Base-by-base conservation (phyloP, 2,797 vertebrate genomes). In the Kryptolebias ocellatus region DNA sequence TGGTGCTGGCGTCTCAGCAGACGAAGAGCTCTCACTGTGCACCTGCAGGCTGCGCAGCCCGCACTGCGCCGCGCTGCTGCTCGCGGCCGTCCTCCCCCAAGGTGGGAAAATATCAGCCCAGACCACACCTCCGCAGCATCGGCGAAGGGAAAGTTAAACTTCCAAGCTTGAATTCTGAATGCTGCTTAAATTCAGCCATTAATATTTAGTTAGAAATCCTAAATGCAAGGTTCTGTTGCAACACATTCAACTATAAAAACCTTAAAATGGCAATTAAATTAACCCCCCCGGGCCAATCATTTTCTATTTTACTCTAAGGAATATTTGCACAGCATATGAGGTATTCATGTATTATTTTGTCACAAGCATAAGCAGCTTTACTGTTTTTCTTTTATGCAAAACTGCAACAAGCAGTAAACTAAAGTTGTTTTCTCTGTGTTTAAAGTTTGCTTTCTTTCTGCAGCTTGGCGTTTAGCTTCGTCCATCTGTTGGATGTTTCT, bases 1-100 rank as follows among this genome's bases (percentile, higher is more conserved):
- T 91, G 88, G 83, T 80, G 92, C 89, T 90, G 91, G 87, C 85
- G 85, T 86, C 89, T 92, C 87, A 78, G 88, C 83, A 90, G 87
- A 91, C 72, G 84, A 85, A 79, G 70, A 68, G 82, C 84, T 90
- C 90, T 83, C 58, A 67, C 88, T 85, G 88, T 69, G 87, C 88
- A 91, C 89, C 87, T 91, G 89, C 89, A 83, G 65, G 81, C 85
- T 75, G 83, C 79, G 81, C 58, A 47, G 81, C 72, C 86, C 85
- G 80, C 71, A 16, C 72, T 37, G 71, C 74, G 57, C 80, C 51
- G 20, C 68, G 79, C 67, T 64, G 74, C 67, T 70, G 53, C 82
- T 79, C 50, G 81, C 85, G 70, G 55, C 65, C 72, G 69, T 74
- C 67, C 62, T 57, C 83, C 78, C 81, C 76, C 60, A 50, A 18